These are phyloP conservation scores for Chloebia gouldiae DNA, from an alignment of 2,113 vertebrate genomes.

Conservation along the genomic window DNA sequence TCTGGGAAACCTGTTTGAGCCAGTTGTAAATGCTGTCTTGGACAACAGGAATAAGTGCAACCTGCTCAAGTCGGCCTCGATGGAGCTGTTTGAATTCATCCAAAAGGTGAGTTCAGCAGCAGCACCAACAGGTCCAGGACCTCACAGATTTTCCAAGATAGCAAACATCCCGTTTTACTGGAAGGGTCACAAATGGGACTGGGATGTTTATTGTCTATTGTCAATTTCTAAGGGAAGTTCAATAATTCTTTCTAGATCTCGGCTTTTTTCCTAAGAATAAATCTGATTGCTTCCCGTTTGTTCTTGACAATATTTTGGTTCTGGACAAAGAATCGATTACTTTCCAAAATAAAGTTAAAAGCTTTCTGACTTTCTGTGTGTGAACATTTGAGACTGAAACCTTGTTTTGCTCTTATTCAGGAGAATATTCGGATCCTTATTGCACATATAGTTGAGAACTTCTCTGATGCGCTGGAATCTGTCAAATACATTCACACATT, in stretches of 20 bases:
- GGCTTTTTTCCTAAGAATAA: neutral
- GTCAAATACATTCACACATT: constrained; percentile 95
- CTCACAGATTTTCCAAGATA: neutral
- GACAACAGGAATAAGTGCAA: constrained; percentile 95
- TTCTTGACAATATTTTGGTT: neutral
- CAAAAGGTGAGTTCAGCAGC: constrained; percentile 80
- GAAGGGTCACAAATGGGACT: neutral
- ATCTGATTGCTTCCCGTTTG: neutral
- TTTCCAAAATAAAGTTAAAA: neutral
- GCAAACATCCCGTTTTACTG: neutral
- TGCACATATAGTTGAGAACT: constrained; percentile 96
- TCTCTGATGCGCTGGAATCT: constrained; percentile 94
- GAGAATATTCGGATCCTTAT: constrained; percentile 94
- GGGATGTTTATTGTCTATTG: no score
- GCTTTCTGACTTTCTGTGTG: neutral
- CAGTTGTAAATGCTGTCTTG: constrained; percentile 93
- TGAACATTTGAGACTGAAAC: constrained; percentile 23
- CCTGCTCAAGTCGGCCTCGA: constrained; percentile 91
- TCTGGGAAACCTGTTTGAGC: constrained; percentile 94
- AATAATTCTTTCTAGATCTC: neutral
- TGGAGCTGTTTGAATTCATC: constrained; percentile 98
- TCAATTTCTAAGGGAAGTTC: neutral
- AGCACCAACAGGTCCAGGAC: accelerated
- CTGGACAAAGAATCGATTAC: neutral
- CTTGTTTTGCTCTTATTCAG: constrained; percentile 70